phyloP scores from a whole-genome alignment of 2,113 vertebrate species.

The Gnathonemus echidnorhynchus region DNA sequence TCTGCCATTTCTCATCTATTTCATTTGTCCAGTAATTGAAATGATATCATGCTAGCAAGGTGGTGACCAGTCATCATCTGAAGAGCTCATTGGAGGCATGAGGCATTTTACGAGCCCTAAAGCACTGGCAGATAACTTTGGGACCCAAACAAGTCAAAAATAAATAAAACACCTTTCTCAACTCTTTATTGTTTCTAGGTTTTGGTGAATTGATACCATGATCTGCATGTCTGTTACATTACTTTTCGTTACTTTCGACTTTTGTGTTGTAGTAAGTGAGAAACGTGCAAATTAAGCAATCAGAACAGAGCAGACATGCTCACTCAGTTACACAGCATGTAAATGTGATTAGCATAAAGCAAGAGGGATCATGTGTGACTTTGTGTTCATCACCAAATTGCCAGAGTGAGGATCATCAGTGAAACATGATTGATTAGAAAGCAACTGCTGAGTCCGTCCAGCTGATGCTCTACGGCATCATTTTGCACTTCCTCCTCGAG shows the following conservation, averaged over 20 bases:
- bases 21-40: background rate
- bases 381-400: constrained; percentile 32
- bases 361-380: constrained; percentile 51
- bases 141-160: too few relatives aligned
- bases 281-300: constrained; percentile 11
- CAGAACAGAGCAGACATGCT: constrained; percentile 39
- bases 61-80: background rate
- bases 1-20: background rate
- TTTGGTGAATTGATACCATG: background rate
- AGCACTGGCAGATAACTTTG: background rate
- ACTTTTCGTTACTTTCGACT: background rate
- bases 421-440: constrained; percentile 17
- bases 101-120: background rate
- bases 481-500: background rate
- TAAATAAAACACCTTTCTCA: background rate
- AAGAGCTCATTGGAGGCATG: background rate
- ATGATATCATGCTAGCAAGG: background rate
- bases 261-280: background rate
- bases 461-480: constrained; percentile 10
- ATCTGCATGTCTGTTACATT: background rate
- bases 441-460: background rate
- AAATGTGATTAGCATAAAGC: constrained; percentile 51
- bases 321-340: constrained; percentile 56
- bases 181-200: background rate
- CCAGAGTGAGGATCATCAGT: background rate